Evolutionary conservation across 2,797 vertebrate species (phyloP), one percentile per base, ranked within the genome.

Genomic region (Anas bernieri): DNA sequence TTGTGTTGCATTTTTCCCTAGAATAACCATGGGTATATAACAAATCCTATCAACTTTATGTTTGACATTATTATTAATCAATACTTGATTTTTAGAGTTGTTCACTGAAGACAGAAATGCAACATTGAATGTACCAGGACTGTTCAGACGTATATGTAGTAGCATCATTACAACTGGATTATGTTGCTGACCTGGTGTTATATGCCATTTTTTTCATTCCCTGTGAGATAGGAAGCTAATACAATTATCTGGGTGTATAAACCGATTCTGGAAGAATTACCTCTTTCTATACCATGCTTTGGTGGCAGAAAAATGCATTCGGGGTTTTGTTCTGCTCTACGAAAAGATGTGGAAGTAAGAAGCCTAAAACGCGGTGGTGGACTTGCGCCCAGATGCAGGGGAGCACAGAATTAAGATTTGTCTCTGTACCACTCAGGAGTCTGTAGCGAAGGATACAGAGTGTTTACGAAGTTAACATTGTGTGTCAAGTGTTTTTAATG

Each of bases 291-390:
- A 41, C 22, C 2, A 1, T 33, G 9, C 11, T 83, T 45, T 87
- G 4, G 23, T 56, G 15, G 10, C 46, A 50, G 28, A 62, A 59
- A 33, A 13, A 30, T 15, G 1, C 0, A 0, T 39, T 8, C 1
- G 14, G 7, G 25, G 21, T 61, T 68, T 69, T 74, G 7, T 83
- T n/a, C 41, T 48, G 26, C 10, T 73, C 15, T 43, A 50, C 26
- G 31, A 74, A 80, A n/a, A 80, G 30, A 12, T 5, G 16, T 2
- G 12, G 26, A 56, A 77, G 3, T 43, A 73, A 39, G 41, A 84
- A 11, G 11, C 43, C 30, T 79, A 28, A 15, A 39, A 79, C 5
- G 0, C 8, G 26, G 8, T 17, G 55, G 3, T 39, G 41, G n/a
- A 5, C 5, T n/a, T 72, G 63, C 14, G 25, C 11, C 2, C 12